phyloP scores from a whole-genome alignment of 1,140 invertebrate genomes.

The Panulirus ornatus region DNA sequence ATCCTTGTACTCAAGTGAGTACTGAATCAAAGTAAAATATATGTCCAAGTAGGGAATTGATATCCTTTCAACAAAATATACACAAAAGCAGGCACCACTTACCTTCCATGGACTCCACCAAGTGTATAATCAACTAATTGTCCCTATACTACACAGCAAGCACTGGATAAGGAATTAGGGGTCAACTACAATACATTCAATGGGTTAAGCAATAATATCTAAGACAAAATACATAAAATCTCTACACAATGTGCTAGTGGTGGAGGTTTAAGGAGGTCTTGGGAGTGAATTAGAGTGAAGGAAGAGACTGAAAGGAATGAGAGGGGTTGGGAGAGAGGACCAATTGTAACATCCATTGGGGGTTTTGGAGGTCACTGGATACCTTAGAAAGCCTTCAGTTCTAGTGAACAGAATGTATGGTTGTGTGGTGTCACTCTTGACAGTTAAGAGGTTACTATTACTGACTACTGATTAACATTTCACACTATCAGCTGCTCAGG shows the following conservation, averaged over 20 bases:
- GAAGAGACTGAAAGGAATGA: conserved; percentile 3
- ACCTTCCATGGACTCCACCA: conserved; percentile 19
- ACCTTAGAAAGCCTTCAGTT: conserved; percentile 15
- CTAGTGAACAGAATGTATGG: conserved; percentile 3
- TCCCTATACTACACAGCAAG: conserved; percentile 59
- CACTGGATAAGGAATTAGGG: conserved; percentile 32
- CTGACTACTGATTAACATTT: conserved; percentile 28
- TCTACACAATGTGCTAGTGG: conserved; percentile 24
- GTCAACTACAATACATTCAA: conserved; percentile 29
- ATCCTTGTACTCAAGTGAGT: neutral
- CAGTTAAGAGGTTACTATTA: conserved; percentile 24
- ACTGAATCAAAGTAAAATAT: neutral
- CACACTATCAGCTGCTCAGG: conserved; percentile 46
- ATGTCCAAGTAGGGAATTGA: neutral
- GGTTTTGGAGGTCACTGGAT: conserved; percentile 32
- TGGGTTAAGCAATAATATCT: conserved; percentile 37
- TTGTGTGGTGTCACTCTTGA: conserved; percentile 23
- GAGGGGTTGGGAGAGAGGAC: conserved; percentile 8
- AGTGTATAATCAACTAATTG: conserved; percentile 52
- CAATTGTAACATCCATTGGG: neutral
- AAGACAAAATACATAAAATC: conserved; percentile 31
- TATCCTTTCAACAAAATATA: conserved; percentile 23
- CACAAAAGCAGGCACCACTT: conserved; percentile 37
- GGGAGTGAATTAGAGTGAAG: conserved; percentile 19
- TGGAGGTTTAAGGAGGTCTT: conserved; percentile 23